Base-by-base conservation (phyloP, 2,888 invertebrate genomes). In the Drosophila incognita region DNA sequence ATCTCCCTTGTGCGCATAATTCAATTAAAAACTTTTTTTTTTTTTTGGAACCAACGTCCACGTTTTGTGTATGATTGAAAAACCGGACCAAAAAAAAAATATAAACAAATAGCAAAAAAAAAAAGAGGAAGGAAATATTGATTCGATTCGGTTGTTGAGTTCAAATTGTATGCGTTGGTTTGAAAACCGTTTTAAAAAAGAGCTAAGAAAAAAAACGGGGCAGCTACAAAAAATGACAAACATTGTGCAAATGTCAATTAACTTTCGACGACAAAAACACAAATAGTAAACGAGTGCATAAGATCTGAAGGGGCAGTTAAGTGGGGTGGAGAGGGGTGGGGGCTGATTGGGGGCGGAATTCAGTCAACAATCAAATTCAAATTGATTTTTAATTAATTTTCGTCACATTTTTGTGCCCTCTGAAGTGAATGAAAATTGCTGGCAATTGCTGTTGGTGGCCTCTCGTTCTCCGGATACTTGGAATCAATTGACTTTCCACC, bases 301-400 rank as follows among this genome's bases (percentile, higher is more conserved):
- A 76, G 68, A 64, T 62, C 51, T 52, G 65, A 6, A 52, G 13
- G 63, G 53, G 38, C 56, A 51, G 54, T 56, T 40, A 27, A 33
- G 52, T 2, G 36, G 11, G 38, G 57, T 5, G 31, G 24, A 18
- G 24, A 0, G 33, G 29, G 35, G 36, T 24, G 11, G 31, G 1
- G 21, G 27, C 11, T 11, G 11, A 4, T 21, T 10, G 10, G 18
- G 24, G 3, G 51, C 3, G 71, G 27, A 33, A 60, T 69, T 67
- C 53, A 54, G 66, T 78, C 76, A 87, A 87, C 90, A 87, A 89
- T 89, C 88, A 88, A 87, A 87, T 85, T 89, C 79, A 83, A 87
- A 87, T 89, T 87, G 87, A 90, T 89, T 87, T 87, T 87, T 87
- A 87, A 87, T 87, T 87, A 89, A 87, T 87, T 87, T 89, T 87